Evolutionary conservation across 2,888 invertebrate species (phyloP), one percentile per base, ranked within the genome.

Genomic region (Entomobrya proxima): DNA sequence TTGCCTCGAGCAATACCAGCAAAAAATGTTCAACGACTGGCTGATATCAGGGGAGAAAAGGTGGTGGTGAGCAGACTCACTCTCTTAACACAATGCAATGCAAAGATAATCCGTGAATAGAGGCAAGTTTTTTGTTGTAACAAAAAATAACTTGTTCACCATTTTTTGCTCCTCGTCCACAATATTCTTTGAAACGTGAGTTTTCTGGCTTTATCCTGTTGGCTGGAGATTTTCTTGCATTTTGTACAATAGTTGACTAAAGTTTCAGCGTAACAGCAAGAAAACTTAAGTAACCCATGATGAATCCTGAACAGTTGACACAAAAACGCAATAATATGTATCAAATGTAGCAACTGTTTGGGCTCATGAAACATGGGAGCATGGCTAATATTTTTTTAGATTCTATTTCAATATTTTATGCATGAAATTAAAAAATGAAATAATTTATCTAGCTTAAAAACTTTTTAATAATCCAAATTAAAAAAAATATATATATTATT

Each of bases 11-110:
- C 81, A 47, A 47, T 58, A 44, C 40, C 7, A 58, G 55, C 37
- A 81, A 81, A 80, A 81, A 81, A 81, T 81, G 81, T 81, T 74
- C 74, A 61, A 52, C 74, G 74, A 81, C 81, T 81, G 81, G 81
- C 81, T 81, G 74, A 32, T 58, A 58, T 40, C 11, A 61, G 47
- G 74, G 74, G 30, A 50, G 37, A 58, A 81, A 74, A 74, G 81
- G 81, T 61, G 74, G 81, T 61, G 81, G 81, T 61, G 74, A 74
- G 74, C 81, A 81, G 18, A 21, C 58, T 47, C n/a, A 32, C 13
- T 67, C 44, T 15, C 55, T 37, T 15, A 61, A 44, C 61, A 40
- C 7, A 35, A 6, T 40, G 67, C 40, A 4, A 61, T 30, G 40
- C 21, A 77, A 32, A 77, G 27, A 44, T 13, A 69, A 6, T n/a